Base-by-base conservation (phyloP, 2,888 invertebrate genomes). In the Volucella zonaria region DNA sequence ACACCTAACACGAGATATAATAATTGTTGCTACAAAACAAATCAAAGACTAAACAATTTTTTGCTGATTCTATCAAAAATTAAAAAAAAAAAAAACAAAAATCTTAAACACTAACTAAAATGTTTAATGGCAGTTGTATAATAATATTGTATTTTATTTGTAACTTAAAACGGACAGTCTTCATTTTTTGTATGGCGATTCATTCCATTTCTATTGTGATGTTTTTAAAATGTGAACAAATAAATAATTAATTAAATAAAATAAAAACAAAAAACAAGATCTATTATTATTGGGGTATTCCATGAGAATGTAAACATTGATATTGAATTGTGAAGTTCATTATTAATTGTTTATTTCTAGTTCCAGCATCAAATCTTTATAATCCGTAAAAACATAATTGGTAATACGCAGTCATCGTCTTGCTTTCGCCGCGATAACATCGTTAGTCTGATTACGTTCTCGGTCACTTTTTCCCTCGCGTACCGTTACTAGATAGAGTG, bases 151-250 rank as follows among this genome's bases (percentile, higher is more conserved):
- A 56, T 8, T 56, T 14, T 15, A 49, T 56, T 40, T 58, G 58
- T 43, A 45, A 42, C 49, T 14, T 9, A 66, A 59, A 43, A 47
- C 68, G 10, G 18, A 56, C 49, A 70, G 75, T 83, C 74, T 83
- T 73, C 56, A 64, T 68, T 77, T n/a, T 82, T 82, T 78, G 64
- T 82, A 76, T 71, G 83, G 64, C 76, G 81, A 76, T 77, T 81
- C 68, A 85, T 81, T 85, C 85, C 85, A 81, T 81, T 83, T 81
- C 76, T 85, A 81, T 85, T 85, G 85, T 85, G 85, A 85, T 85
- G 85, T 85, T 85, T 31, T 85, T 83, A 80, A 56, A 51, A 81
- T 77, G 73, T 81, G 71, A 81, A 85, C 8, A 59, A 73, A 71
- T 64, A 31, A 31, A 31, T 31, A 31, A 31, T 31, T 31, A 31